Base-by-base conservation (phyloP, 2,797 vertebrate species). In the Apogon talboti region DNA sequence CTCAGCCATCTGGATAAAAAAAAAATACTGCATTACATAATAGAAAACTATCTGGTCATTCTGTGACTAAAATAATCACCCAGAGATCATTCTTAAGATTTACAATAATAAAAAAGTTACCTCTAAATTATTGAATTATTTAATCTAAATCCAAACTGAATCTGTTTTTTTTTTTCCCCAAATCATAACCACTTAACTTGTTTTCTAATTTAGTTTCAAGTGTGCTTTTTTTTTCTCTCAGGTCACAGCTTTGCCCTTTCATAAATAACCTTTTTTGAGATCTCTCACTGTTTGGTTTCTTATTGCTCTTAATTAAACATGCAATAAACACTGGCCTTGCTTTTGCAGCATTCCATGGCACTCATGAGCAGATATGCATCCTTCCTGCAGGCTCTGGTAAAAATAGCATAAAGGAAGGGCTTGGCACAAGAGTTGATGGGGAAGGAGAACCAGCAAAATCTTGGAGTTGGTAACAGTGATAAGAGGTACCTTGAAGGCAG, bases 401-500 rank as follows among this genome's bases (percentile, higher is more conserved):
- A 96, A 6, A 96, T 95, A 0, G 94, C 94, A 0, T 97, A 97
- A 15, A 96, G 92, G 76, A 98, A 96, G 0, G 96, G 95, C 59
- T 96, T 98, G 66, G 95, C 96, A 0, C 96, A 97, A 3, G 95
- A 98, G 71, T 96, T 97, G 68, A 97, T 92, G 0, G 96, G 95
- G 51, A 96, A 97, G 82, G 45, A 97, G 92, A 69, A 96, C 95
- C 57, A 97, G 88, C 51, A 97, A 84, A 71, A 97, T 96, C 90
- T 97, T 97, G 10, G 96, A 95, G 81, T 97, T 95, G n/a, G 94
- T 92, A 21, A 96, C 95, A 0, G 96, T 97, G 83, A 97, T 97
- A 24, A 97, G 94, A 16, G 96, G 96, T n/a, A 95, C 81, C 83
- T 96, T 96, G 76, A 96, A 96, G 55, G 96, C 95, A 2, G 96